Evolutionary conservation across 2,888 invertebrate genomes (phyloP), one percentile per base, ranked within the genome.

Genomic region (Tridacna crocea): DNA sequence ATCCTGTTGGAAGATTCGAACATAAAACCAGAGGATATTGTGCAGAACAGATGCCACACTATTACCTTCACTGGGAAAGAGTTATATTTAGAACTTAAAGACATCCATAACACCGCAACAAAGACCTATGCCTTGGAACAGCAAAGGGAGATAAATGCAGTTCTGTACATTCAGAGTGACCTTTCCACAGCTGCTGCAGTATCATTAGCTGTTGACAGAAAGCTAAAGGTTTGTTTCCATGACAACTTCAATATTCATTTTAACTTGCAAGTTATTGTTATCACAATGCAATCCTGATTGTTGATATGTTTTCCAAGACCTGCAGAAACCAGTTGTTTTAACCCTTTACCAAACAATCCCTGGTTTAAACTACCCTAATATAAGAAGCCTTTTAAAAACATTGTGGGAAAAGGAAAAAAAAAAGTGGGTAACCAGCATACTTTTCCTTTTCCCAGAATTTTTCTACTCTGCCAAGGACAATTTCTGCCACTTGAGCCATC

Each of bases 121-220:
- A 55, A 15, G 55, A 55, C 15, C 15, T 22, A 24, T 4, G 3
- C 24, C 4, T 0, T 13, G 15, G 27, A 36, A 60, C 15, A 65
- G 51, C 68, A 58, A 72, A 47, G 76, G 68, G 73, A 74, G 74
- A 60, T 22, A 22, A n/a, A 12, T n/a, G 74, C 63, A 6, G 46
- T 22, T 46, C 66, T 79, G 15, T 48, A 22, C 13, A 68, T 79
- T 27, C 55, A 65, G n/a, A 46, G 66, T 58, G 74, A 68, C 58
- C 46, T 79, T 19, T 51, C 66, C 12, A 74, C 68, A 36, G 73
- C 65, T 22, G 74, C 79, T 13, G 65, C 79, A 19, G 65, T 79
- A 46, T 70, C 26, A 22, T 15, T 24, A 12, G 22, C 70, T 26
- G 13, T 70, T 22, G 70, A 48, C 0, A 3, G 10, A 13, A 66